Conservation (phyloP, 2,888 invertebrate genomes). For the Sycophila texana region DNA sequence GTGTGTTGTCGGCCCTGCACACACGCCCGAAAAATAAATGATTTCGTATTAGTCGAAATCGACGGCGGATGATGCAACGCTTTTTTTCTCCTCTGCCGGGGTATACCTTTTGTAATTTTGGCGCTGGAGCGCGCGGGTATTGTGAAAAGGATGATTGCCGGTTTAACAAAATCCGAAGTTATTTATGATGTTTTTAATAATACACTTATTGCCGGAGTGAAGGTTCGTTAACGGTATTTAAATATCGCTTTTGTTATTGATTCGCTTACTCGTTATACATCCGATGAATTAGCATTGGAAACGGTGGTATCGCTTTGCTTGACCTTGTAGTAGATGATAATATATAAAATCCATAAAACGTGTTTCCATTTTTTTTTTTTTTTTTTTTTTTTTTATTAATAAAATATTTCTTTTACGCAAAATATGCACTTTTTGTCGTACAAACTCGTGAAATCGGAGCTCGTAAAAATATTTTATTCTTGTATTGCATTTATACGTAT, state of each 20-base stretch:
- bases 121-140: neutral
- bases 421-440: no score
- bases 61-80: slow-evolving; percentile 32
- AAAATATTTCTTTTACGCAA: no score
- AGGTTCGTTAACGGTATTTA: no score
- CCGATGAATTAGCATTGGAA: no score
- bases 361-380: neutral
- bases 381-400: no score
- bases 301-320: neutral
- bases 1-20: neutral
- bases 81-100: slow-evolving; percentile 6
- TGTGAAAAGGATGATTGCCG: slow-evolving; percentile 29
- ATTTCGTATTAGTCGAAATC: slow-evolving; percentile 28
- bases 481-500: neutral
- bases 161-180: slow-evolving; percentile 7
- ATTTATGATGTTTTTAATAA: slow-evolving; percentile 25
- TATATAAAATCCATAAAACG: neutral
- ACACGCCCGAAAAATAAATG: slow-evolving; percentile 28
- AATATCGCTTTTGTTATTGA: no score
- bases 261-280: no score
- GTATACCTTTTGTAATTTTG: neutral
- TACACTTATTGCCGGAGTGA: no score
- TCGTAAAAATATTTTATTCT: no score
- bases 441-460: no score
- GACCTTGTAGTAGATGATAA: neutral